Evolutionary conservation across 2,888 invertebrate genomes (phyloP), one percentile per base, ranked within the genome.

Genomic region (Eupithecia dodoneata): DNA sequence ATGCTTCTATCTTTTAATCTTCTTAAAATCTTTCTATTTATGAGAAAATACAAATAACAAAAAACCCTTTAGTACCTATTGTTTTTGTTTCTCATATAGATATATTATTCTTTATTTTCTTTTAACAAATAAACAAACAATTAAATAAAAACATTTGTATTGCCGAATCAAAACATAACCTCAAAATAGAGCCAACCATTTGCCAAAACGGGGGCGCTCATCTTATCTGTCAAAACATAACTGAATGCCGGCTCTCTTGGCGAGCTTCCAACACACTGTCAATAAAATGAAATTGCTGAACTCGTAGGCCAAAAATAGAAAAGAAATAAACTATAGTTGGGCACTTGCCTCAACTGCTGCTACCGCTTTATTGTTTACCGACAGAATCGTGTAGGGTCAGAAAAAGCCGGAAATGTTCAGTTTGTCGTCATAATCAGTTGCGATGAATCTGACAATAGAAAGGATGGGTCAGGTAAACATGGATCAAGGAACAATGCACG

Each of bases 201-300:
- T 59, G 66, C 74, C 74, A 78, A 78, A 78, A 69, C 45, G 44
- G 65, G 59, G 4, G 45, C 65, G 6, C 70, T 71, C 73, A 71
- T 76, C 71, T 71, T 74, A 76, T 76, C 76, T 72, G 47, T 76
- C 76, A 76, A 74, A 78, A 76, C 78, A 73, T 76, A 78, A 69
- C 67, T 41, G 63, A 78, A 76, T 67, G 76, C 47, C 45, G 69
- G 59, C 49, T 69, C 63, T 79, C 47, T 74, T 74, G 79, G 79
- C 79, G n/a, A 71, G 74, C 30, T 42, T 72, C 79, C 76, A 79
- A 30, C 66, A 15, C 49, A 72, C 44, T 75, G 74, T 76, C 79
- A 76, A 79, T 79, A 79, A 79, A 78, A 74, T 72, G 69, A 81
- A 84, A 84, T 76, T 71, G 76, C 73, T 74, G 71, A 80, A 72